A percentile compares a stretch with the other conserved stretches of the same genome.
phyloP scores from a whole-genome alignment of 2,797 vertebrate genomes.

The Manis pentadactyla region DNA sequence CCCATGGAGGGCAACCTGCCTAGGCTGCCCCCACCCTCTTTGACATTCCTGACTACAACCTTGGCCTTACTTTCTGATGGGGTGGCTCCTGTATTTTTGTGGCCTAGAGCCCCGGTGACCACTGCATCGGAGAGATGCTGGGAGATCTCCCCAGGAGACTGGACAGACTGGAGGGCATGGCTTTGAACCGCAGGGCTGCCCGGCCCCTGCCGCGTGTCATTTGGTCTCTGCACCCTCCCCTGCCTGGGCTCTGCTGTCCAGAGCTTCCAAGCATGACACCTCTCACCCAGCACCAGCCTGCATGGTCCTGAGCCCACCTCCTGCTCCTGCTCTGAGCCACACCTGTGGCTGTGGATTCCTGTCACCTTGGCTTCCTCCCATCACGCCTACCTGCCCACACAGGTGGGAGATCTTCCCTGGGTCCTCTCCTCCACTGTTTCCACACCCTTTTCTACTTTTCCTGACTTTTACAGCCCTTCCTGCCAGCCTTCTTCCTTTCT shows the following conservation, averaged over 20 bases:
- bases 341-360: background rate
- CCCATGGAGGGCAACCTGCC: background rate
- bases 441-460: background rate
- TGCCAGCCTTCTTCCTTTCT: background rate
- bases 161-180: fast-evolving
- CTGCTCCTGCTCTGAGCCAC: background rate
- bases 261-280: background rate
- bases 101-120: background rate
- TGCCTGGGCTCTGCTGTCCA: background rate
- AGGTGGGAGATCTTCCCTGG: fast-evolving
- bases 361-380: background rate
- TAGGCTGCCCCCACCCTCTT: background rate
- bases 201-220: fast-evolving
- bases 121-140: background rate
- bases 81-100: background rate
- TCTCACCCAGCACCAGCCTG: background rate
- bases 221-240: background rate
- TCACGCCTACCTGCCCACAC: background rate
- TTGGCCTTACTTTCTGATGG: constrained; percentile 59
- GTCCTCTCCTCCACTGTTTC: background rate
- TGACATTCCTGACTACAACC: background rate
- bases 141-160: background rate
- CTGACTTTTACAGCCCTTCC: background rate
- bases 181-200: background rate
- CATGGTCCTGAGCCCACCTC: background rate